phyloP scores from a whole-genome alignment of 2,888 invertebrate genomes.

The Acheta domesticus region DNA sequence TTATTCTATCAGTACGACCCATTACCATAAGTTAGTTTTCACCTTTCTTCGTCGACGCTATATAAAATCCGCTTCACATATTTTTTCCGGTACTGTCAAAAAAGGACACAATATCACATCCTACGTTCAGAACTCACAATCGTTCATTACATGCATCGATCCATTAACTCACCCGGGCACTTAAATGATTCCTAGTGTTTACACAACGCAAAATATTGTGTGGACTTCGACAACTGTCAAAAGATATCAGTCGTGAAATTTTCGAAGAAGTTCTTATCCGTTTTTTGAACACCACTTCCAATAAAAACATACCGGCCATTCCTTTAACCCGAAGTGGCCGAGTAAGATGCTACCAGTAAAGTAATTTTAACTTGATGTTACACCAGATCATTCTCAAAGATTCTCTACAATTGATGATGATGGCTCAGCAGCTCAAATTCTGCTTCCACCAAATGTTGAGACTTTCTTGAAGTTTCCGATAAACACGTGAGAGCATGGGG shows the following conservation, averaged over 20 bases:
- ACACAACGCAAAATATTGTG: neutral
- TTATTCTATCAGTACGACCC: slow-evolving; percentile 28
- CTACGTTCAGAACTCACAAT: neutral
- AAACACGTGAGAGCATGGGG: no score
- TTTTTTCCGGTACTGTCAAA: no score
- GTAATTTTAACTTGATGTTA: no score
- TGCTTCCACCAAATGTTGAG: no score
- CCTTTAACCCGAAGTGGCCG: no score
- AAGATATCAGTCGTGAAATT: neutral
- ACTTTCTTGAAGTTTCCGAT: no score
- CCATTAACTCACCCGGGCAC: neutral
- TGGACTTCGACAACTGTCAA: neutral
- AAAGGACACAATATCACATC: neutral
- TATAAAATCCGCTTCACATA: no score
- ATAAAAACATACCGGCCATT: neutral
- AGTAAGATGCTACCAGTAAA: no score
- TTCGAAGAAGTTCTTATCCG: neutral
- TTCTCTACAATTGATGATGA: no score
- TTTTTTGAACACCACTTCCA: neutral
- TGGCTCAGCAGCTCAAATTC: no score
- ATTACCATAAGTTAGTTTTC: neutral
- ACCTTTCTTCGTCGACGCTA: no score
- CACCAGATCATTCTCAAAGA: no score
- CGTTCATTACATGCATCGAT: neutral
- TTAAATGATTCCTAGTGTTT: neutral